These are phyloP conservation scores for Sprattus sprattus DNA, from an alignment of 2,113 vertebrate genomes.

Conservation along the genomic window DNA sequence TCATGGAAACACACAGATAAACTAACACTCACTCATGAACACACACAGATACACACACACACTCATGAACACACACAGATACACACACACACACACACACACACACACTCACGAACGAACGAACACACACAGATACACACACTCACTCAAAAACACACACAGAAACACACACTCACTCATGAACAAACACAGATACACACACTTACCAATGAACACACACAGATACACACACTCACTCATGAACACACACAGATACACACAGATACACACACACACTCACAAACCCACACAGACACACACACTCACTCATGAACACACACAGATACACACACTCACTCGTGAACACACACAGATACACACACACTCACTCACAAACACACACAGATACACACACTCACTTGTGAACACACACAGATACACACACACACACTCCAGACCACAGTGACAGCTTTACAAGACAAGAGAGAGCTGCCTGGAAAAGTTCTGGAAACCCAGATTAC, in stretches of 20 bases:
- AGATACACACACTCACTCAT: neutral
- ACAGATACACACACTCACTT: neutral
- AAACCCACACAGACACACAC: neutral
- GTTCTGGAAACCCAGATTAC: too few species aligned
- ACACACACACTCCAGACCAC: neutral
- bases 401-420: neutral
- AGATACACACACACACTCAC: too few species aligned
- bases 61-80: neutral
- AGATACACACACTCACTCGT: neutral
- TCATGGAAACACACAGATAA: neutral
- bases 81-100: neutral
- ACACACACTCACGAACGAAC: neutral
- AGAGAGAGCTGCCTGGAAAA: too few species aligned
- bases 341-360: neutral
- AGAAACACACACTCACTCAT: too few species aligned
- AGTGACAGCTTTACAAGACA: neutral
- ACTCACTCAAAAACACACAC: too few species aligned
- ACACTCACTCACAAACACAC: neutral
- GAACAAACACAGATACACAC: too few species aligned
- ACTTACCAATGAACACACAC: neutral
- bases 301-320: neutral
- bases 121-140: too few species aligned
- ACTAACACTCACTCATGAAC: neutral
- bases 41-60: neutral
- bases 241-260: too few species aligned